Base-by-base conservation (phyloP, 2,113 vertebrate species). In the Tragulus kanchil region DNA sequence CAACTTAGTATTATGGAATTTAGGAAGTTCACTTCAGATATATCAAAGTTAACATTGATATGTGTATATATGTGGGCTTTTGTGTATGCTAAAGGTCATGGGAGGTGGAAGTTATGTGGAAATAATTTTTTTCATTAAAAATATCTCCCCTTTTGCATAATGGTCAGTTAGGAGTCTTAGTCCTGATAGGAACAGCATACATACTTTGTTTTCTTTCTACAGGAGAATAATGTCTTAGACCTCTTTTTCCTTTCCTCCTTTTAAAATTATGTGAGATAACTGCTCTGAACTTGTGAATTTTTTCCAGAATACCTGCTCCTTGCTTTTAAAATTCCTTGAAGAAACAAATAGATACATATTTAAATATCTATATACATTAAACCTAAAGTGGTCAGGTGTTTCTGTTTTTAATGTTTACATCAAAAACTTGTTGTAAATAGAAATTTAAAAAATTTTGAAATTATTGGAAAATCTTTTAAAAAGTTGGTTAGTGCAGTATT, bases 241-340 rank as follows among this genome's bases (percentile, higher is more conserved):
- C 21, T 84, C 54, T 50, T 86, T 78, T 58, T 77, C 5, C 36
- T 52, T 89, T 81, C 11, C 83, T 78, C 10, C 50, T 84, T 93
- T 94, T 62, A 85, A 88, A 9, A 48, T 89, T 78, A 58, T 77
- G 1, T 71, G 69, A 92, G 15, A 25, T 89, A 36, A 17, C 4
- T 21, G 93, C n/a, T 81, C n/a, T 85, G 42, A 94, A 58, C 78
- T 23, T 88, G 56, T 75, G 45, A n/a, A 36, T 25, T 48, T 83
- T 93, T 73, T 45, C 19, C 89, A 23, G 48, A 94, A 81, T 6
- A 56, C 17, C 17, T 89, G 13, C 56, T 88, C 93, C 31, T 95
- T 69, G 36, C 11, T 42, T 91, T 94, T 69, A 77, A 95, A 95
- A 69, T 58, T 54, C 21, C 26, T 84, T 42, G 86, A 71, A 89